Conservation (phyloP, 2,888 invertebrate genomes). For the Gandaritis pyraliata region DNA sequence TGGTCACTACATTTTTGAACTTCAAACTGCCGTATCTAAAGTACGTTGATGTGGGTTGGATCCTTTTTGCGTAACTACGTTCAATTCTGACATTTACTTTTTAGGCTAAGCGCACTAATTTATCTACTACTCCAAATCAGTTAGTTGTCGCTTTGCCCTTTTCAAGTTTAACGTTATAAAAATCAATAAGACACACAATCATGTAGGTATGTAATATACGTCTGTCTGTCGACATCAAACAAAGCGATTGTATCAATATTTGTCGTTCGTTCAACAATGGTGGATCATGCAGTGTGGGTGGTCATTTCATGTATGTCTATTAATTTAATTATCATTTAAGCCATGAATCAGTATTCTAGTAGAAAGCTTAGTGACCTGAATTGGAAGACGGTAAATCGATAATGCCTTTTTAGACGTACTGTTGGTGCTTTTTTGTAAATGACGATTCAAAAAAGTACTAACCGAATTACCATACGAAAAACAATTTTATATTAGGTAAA, state of each 20-base stretch:
- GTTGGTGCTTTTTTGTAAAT: too few species aligned
- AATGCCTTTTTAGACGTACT: not conserved
- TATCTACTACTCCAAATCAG: too few species aligned
- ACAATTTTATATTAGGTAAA: too few species aligned
- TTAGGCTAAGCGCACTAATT: constrained; percentile 1
- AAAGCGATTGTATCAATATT: constrained; percentile 73
- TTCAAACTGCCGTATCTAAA: too few species aligned
- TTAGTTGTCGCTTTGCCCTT: constrained; percentile 2
- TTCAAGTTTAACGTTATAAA: constrained; percentile 10
- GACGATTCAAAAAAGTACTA: too few species aligned
- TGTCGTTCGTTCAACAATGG: constrained; percentile 73
- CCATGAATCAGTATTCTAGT: constrained; percentile 56
- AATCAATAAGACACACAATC: constrained; percentile 28
- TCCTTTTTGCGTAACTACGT: too few species aligned
- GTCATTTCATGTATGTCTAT: constrained; percentile 63
- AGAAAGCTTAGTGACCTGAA: constrained; percentile 49
- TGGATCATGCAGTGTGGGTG: constrained; percentile 66
- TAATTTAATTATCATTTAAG: constrained; percentile 73
- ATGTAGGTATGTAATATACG: constrained; percentile 23
- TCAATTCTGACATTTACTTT: too few species aligned
- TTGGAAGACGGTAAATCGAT: constrained; percentile 31
- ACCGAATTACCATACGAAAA: too few species aligned
- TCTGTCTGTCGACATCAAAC: constrained; percentile 55
- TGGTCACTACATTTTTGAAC: too few species aligned
- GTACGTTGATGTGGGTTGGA: too few species aligned